Conservation (phyloP, 2,113 vertebrate genomes). For the Lepus timidus region DNA sequence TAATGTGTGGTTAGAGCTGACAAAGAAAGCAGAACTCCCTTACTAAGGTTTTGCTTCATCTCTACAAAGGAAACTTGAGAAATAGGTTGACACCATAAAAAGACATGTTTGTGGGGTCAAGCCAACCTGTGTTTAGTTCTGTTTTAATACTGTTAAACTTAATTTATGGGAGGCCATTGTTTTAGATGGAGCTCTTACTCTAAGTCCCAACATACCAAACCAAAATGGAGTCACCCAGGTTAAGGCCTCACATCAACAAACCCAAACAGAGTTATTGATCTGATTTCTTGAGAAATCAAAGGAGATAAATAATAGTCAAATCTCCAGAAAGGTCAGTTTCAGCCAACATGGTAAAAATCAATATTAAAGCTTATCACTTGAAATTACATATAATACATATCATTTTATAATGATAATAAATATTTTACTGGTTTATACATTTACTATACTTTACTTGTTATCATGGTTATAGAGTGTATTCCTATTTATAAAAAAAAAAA, state of each 20-base stretch:
- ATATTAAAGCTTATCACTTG: no score
- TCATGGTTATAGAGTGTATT: background rate
- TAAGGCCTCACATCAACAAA: background rate
- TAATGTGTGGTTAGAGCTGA: conserved; percentile 1
- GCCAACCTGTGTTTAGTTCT: conserved; percentile 34
- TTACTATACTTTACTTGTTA: background rate
- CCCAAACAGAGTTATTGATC: background rate
- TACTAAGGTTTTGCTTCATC: conserved; percentile 45
- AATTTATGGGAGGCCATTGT: background rate
- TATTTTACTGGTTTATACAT: background rate
- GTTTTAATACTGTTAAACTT: background rate
- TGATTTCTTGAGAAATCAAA: background rate
- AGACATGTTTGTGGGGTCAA: background rate
- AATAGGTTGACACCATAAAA: background rate
- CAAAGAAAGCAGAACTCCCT: conserved; percentile 2
- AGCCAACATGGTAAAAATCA: background rate
- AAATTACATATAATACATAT: no score
- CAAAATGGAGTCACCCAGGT: background rate
- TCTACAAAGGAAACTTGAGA: conserved; percentile 51
- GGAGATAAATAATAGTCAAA: background rate
- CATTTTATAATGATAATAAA: no score
- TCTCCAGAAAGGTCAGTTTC: background rate
- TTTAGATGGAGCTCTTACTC: background rate
- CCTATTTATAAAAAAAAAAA: background rate
- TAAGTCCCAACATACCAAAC: background rate